These are phyloP conservation scores for Emmelina monodactyla DNA, from an alignment of 2,888 invertebrate genomes.

Conservation along the genomic window DNA sequence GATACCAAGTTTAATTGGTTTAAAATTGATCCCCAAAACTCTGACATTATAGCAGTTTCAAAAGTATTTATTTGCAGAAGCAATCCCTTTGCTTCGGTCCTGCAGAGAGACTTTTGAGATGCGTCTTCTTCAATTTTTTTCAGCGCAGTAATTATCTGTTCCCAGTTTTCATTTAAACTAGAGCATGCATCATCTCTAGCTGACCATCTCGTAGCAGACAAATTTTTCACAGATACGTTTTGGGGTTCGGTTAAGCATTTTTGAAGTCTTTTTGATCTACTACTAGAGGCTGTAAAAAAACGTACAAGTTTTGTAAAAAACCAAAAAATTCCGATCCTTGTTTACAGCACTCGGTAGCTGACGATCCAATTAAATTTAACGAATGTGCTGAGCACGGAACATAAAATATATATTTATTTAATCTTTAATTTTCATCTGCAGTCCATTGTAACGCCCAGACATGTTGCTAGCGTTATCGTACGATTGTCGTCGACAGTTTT, in stretches of 20 bases:
- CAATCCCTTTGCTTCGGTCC: neutral
- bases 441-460: conserved; percentile 20
- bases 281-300: neutral
- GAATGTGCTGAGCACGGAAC: conserved; percentile 2
- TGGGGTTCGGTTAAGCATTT: too few relatives aligned
- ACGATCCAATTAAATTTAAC: conserved; percentile 3
- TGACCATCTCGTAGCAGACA: neutral
- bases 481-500: conserved; percentile 20
- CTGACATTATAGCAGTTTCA: neutral
- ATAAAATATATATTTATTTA: neutral
- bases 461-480: conserved; percentile 26
- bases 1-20: neutral
- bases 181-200: neutral
- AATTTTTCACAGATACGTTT: too few relatives aligned
- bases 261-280: neutral
- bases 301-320: neutral
- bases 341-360: neutral
- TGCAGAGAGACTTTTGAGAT: neutral
- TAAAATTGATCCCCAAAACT: neutral
- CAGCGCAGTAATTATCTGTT: neutral
- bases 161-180: neutral
- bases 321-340: conserved; percentile 1
- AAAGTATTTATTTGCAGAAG: neutral
- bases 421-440: neutral
- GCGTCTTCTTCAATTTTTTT: neutral